Evolutionary conservation across 2,113 vertebrate genomes (phyloP), one percentile per base, ranked within the genome.

Genomic region (Urocynchramus pylzowi): DNA sequence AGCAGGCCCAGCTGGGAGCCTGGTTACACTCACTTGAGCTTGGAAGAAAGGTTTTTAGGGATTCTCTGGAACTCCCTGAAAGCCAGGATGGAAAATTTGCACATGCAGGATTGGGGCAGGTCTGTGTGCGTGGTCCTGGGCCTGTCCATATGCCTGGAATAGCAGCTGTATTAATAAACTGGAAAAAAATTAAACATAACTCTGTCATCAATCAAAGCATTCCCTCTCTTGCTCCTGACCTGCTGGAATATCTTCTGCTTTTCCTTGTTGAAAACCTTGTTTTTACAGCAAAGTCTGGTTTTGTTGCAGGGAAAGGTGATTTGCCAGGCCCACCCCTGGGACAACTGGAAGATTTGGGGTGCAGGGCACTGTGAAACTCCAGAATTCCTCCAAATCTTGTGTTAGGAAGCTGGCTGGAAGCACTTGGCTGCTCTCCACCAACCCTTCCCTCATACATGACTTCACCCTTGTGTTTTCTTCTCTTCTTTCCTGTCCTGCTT

Each of bases 401-500:
- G n/a, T 69, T 42, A 52, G 82, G 81, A 87, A 91, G 64, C 73
- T 21, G 73, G 11, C 59, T 91, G 70, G 47, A 30, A 85, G 41
- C 28, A 3, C 41, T 76, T 92, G 88, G 90, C 92, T 85, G 67
- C 82, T 76, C 57, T 95, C 93, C 84, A 92, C 28, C 11, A 84
- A 45, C 80, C 53, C 63, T 92, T 93, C 95, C 73, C 68, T 59
- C 24, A 63, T 2, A 3, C 44, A 75, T 50, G 35, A 82, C 53
- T 83, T 83, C 70, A 76, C n/a, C 31, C 78, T 76, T 4, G 5
- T 59, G 74, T 47, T 85, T 91, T 53, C 84, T 75, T 15, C 57
- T 59, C 82, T 94, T 26, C 84, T 85, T 79, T 90, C 82, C 87
- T 76, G 74, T 35, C 70, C 94, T 96, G 90, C 63, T 81, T 81